Conservation (phyloP, 1,140 invertebrate genomes). For the Ceratoteleas bidentatus region DNA sequence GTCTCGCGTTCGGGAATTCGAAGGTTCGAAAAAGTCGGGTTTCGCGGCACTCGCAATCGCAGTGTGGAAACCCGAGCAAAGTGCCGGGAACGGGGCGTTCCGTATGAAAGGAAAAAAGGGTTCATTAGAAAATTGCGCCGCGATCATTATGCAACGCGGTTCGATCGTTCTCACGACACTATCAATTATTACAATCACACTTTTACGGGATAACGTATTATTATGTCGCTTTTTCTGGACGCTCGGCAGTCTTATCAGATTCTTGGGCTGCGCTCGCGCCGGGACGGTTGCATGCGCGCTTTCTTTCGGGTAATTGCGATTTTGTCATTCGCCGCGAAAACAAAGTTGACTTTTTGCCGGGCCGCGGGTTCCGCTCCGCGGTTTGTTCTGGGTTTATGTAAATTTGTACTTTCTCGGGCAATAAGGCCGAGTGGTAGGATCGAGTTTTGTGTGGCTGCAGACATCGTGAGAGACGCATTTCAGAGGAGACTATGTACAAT, state of each 20-base stretch:
- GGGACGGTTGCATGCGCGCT: constrained; percentile 19
- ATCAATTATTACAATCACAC: constrained; percentile 38
- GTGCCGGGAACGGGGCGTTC: not conserved
- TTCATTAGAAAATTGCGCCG: constrained; percentile 28
- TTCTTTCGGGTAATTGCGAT: constrained; percentile 17
- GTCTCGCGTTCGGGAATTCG: too few relatives aligned
- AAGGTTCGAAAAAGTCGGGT: too few relatives aligned
- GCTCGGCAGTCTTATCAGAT: constrained; percentile 33
- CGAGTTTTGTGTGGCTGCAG: too few relatives aligned
- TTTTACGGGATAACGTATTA: constrained; percentile 39
- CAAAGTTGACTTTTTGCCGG: too few relatives aligned
- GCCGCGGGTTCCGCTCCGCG: too few relatives aligned
- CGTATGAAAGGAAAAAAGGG: constrained; percentile 1
- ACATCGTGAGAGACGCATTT: too few relatives aligned
- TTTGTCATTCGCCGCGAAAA: too few relatives aligned
- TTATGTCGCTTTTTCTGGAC: constrained; percentile 29
- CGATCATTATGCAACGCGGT: constrained; percentile 27
- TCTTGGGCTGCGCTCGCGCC: constrained; percentile 1
- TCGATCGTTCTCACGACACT: constrained; percentile 15
- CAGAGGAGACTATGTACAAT: too few relatives aligned
- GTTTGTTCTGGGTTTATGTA: too few relatives aligned
- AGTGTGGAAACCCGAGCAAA: too few relatives aligned
- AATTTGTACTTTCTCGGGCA: too few relatives aligned
- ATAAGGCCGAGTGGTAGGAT: too few relatives aligned
- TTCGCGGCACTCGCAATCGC: constrained; percentile 6